Evolutionary conservation across 2,113 vertebrate species (phyloP), one percentile per base, ranked within the genome.

Genomic region (Malurus alboscapulatus): DNA sequence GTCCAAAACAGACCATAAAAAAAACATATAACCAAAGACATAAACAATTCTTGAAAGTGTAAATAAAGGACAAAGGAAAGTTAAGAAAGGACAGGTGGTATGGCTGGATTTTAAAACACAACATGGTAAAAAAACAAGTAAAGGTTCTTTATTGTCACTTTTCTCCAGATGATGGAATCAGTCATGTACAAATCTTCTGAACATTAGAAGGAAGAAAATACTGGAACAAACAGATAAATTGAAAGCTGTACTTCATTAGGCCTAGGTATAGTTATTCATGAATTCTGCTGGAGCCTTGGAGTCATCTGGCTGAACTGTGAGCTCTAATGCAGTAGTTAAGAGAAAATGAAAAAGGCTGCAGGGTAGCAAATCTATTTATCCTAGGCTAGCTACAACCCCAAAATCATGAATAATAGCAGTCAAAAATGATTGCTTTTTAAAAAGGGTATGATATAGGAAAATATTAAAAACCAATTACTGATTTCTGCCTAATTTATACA

Each of bases 181-280:
- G 12, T 48, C 14, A 34, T 4, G 40, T 44, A 45, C 27, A 72
- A 67, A 65, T 57, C 55, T 65, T 87, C 77, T 68, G 38, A 75
- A 81, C 14, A 53, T 42, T 26, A 68, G 53, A 16, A 47, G 25
- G 57, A 93, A 77, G n/a, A 72, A 90, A 93, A 87, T 26, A 77
- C 36, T 81, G 73, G 65, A 94, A 87, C 15, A 92, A 90, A 78
- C 29, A 80, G 34, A 68, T 68, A 82, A 81, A 94, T 62, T 87
- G 76, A 90, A 85, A 87, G 45, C 30, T 67, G 50, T 75, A 91
- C 73, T 88, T 91, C 87, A 82, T 89, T 91, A 95, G 57, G 61
- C 17, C 66, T 77, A 57, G 40, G 83, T 85, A 80, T 19, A 87
- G 75, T 78, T 68, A 82, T n/a, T 88, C 80, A 42, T 1, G 0